Base-by-base conservation (phyloP, 2,797 vertebrate genomes). In the Brachymystax lenok region DNA sequence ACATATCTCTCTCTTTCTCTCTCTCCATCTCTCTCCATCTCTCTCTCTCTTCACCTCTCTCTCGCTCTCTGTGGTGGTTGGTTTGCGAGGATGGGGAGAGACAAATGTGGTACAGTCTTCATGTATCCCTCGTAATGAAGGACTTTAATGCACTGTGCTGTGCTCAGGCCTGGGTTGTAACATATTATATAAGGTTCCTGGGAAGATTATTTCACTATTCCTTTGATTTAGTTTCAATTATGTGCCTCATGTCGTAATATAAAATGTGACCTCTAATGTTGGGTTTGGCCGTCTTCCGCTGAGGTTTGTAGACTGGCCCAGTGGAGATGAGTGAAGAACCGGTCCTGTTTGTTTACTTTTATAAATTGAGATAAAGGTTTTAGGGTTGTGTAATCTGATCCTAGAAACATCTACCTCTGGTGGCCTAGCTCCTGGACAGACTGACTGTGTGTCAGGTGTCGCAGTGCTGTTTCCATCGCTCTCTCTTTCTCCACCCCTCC, bases 71-170 rank as follows among this genome's bases (percentile, higher is more conserved):
- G 19, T 64, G 21, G 4, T 56, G 24, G 27, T 24, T 66, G 27
- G 12, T 30, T 66, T 66, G 63, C 89, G 83, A 80, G 86, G 88
- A 87, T 10, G 6, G 12, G 27, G 89, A 84, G 80, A 86, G 88
- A 87, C 85, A 74, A 69, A 90, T 84, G 90, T 86, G 73, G 83
- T 88, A 84, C 87, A 84, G 79, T 84, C 94, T 94, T 93, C 93
- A 92, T 89, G 94, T 95, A 95, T 95, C 95, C 92, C 87, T 90
- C 85, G 91, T 95, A 94, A 95, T 94, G 92, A 95, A 92, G 88
- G 90, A 88, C 90, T 95, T 93, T 95, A 94, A 92, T 93, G 92
- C 88, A 82, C 92, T 88, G 83, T 71, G 1, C 88, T 84, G 83
- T 88, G 90, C 87, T 88, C 81, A 69, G 87, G 66, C 79, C 82